These are phyloP conservation scores for Arion vulgaris DNA, from an alignment of 1,140 invertebrate genomes.

Conservation along the genomic window DNA sequence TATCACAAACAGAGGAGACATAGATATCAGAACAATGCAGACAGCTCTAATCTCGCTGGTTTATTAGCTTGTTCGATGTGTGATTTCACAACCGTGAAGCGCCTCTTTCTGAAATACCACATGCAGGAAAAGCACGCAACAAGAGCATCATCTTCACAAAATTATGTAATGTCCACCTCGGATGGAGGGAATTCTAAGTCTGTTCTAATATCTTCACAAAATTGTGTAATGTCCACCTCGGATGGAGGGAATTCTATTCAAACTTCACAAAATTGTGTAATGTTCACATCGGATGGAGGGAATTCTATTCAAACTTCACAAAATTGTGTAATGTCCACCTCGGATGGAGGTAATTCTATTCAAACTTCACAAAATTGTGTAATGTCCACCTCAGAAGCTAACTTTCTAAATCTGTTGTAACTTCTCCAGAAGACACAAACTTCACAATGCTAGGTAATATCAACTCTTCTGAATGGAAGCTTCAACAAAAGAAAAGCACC, in stretches of 20 bases:
- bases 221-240: not conserved
- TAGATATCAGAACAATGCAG: not conserved
- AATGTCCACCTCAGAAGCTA: not conserved
- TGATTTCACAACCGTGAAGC: not conserved
- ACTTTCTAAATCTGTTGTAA: not conserved
- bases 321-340: not conserved
- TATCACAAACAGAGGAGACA: conserved; percentile 1
- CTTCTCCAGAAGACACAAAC: not conserved
- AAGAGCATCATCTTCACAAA: not conserved
- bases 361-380: not conserved
- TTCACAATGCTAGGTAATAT: not conserved
- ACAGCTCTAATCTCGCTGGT: not conserved
- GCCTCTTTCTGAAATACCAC: not conserved
- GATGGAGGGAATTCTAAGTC: not conserved
- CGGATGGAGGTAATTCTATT: too few relatives aligned
- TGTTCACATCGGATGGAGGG: not conserved
- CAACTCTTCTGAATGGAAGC: too few relatives aligned
- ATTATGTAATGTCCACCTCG: not conserved
- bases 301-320: not conserved
- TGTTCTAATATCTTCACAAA: not conserved
- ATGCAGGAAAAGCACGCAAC: not conserved
- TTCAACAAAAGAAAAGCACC: too few relatives aligned
- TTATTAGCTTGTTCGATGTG: not conserved
- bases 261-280: not conserved
- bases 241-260: too few relatives aligned